Evolutionary conservation across 2,888 invertebrate genomes (phyloP).

Genomic region (Plusia festucae): DNA sequence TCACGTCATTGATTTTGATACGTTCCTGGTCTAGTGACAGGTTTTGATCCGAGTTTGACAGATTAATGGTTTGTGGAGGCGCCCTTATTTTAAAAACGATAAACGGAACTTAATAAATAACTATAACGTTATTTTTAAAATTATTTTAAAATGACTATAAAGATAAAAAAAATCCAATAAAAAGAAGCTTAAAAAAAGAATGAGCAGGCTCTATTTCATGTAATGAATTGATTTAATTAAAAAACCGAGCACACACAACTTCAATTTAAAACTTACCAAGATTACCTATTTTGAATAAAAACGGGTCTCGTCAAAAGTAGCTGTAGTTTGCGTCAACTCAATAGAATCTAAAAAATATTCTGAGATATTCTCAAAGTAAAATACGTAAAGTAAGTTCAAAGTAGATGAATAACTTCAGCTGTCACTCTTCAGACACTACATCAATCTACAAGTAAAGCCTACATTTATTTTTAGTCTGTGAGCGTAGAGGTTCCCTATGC

Average conservation of each 20-base stretch:
- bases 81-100: not conserved
- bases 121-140: no score
- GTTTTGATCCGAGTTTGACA: constrained; percentile 12
- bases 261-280: no score
- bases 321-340: no score
- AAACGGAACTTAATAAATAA: not conserved
- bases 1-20: constrained; percentile 55
- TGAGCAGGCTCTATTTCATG: no score
- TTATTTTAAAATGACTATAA: no score
- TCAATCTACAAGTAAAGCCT: constrained; percentile 16
- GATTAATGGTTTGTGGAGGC: not conserved
- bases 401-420: constrained; percentile 21
- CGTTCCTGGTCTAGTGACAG: constrained; percentile 21
- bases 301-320: no score
- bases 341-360: constrained; percentile 13
- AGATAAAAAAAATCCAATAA: no score
- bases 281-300: not conserved
- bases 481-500: not conserved
- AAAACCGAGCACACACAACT: no score
- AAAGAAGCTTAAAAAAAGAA: no score
- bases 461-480: constrained; percentile 7
- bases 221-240: no score
- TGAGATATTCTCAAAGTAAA: constrained; percentile 9
- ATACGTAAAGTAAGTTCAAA: constrained; percentile 28
- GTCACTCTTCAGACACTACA: constrained; percentile 14